Conservation (phyloP, 2,888 invertebrate species). For the Bruchidius siliquastri region DNA sequence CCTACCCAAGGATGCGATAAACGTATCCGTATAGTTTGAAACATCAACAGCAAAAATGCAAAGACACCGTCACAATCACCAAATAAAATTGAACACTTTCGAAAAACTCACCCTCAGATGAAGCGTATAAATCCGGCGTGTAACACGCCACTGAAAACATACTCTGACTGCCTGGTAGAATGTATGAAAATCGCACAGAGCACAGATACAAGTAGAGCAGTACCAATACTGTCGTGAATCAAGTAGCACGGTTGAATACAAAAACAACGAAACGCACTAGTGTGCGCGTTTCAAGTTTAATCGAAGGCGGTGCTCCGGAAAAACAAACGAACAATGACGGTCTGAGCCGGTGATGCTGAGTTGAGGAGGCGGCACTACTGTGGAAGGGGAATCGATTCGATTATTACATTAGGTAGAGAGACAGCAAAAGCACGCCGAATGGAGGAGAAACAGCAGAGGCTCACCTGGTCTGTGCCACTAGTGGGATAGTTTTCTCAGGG, state of each 20-base stretch:
- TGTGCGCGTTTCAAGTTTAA: neutral
- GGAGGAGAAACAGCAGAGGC: too few species aligned
- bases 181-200: neutral
- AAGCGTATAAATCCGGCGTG: neutral
- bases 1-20: too few species aligned
- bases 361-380: neutral
- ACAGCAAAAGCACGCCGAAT: too few species aligned
- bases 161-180: neutral
- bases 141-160: neutral
- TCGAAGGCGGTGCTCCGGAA: neutral
- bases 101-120: neutral
- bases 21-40: too few species aligned
- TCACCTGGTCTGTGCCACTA: too few species aligned
- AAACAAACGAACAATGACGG: neutral
- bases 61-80: too few species aligned
- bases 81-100: too few species aligned
- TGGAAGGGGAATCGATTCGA: too few species aligned
- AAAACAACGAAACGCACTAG: neutral
- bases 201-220: neutral
- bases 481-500: too few species aligned
- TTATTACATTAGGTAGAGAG: too few species aligned
- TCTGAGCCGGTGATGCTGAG: neutral
- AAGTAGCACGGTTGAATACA: neutral
- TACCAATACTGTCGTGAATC: neutral
- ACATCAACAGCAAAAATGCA: too few species aligned